Conservation (phyloP, 2,888 invertebrate genomes). For the Anarsia innoxiella region DNA sequence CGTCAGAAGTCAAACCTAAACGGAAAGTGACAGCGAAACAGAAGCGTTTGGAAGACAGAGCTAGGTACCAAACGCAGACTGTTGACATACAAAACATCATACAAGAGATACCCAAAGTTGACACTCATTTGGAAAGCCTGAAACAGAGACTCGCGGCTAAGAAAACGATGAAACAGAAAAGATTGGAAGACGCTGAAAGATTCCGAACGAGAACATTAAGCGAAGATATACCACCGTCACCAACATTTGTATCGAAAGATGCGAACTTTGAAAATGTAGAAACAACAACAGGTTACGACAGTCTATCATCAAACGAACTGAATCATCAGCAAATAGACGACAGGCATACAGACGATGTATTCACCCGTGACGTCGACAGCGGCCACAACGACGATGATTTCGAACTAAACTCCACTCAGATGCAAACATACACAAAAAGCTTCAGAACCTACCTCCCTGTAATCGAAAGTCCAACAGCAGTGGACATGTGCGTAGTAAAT, state of each 20-base stretch:
- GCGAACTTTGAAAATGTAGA: constrained; percentile 65
- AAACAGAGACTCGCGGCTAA: constrained; percentile 58
- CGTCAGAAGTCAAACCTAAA: constrained; percentile 45
- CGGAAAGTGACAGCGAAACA: constrained; percentile 78
- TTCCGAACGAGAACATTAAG: constrained; percentile 83
- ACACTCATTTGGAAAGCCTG: constrained; percentile 55
- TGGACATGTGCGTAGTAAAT: constrained; percentile 62
- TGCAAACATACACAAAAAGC: constrained; percentile 76
- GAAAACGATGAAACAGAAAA: constrained; percentile 72
- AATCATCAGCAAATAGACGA: constrained; percentile 52
- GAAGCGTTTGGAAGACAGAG: constrained; percentile 78
- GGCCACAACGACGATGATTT: constrained; percentile 84
- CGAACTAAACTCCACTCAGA: constrained; percentile 75
- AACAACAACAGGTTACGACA: constrained; percentile 66
- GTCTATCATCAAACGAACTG: constrained; percentile 60
- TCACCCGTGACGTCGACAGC: constrained; percentile 69
- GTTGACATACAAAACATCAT: constrained; percentile 52
- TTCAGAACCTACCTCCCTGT: constrained; percentile 67
- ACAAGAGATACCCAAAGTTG: constrained; percentile 26
- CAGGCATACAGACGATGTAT: constrained; percentile 44
- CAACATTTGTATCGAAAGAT: constrained; percentile 62
- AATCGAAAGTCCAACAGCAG: constrained; percentile 59
- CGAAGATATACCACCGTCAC: constrained; percentile 67
- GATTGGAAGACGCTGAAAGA: constrained; percentile 80
- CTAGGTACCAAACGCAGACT: constrained; percentile 82